Evolutionary conservation across 1,140 invertebrate genomes (phyloP), one percentile per base, ranked within the genome.

Genomic region (Pararge aegeria): DNA sequence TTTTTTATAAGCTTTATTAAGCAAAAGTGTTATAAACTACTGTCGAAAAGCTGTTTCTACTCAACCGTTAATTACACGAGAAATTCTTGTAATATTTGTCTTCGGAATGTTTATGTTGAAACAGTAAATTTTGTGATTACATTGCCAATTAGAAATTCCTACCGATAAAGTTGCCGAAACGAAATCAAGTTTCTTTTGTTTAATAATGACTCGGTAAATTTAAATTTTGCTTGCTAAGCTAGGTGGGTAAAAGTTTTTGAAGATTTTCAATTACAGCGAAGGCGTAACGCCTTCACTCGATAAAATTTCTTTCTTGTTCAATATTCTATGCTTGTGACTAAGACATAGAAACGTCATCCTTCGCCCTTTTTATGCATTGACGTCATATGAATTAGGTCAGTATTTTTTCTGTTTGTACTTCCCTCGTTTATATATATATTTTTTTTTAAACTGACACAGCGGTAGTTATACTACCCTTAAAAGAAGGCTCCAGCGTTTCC

Each of bases 151-250:
- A 46, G 44, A 20, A 42, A 24, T 46, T 20, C 44, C 21, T 46
- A 18, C 44, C 15, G 20, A 21, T 21, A 44, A 46, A 46, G 18
- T 46, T 46, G 10, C 19, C 19, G 1, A 46, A 46, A 46, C 44
- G 20, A 18, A 46, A 46, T 46, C 44, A 46, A 46, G 19, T 46
- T 46, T 46, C 44, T 46, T 46, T 46, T 46, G 44, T 46, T 46
- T 12, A 46, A 46, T 46, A 15, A 46, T 46, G 44, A 24, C 20
- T 21, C 44, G 12, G 19, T 12, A 46, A 20, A 46, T 13, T 15
- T 42, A 42, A 42, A 42, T 18, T n/a, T 46, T 46, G 44, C 20
- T 24, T 20, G 20, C 20, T 46, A 34, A 34, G 30, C 30, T 21
- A 46, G 44, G 44, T 21, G 44, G 44, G 18, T 16, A 12, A 21